phyloP scores from a whole-genome alignment of 2,888 invertebrate genomes.

The Crocallis elinguaria region DNA sequence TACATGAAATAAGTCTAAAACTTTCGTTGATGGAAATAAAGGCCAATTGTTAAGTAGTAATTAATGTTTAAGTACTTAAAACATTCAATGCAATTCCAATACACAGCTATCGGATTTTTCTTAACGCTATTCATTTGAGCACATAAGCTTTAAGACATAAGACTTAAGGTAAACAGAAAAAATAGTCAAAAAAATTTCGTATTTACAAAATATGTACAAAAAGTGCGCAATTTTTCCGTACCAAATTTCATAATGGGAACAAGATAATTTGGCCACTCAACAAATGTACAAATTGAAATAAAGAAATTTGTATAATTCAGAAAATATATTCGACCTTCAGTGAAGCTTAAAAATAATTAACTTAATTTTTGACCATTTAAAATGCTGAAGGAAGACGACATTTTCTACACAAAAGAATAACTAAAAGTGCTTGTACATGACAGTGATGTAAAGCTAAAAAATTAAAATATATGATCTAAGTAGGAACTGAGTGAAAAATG shows the following conservation, averaged over 20 bases:
- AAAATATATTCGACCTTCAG: conserved; percentile 64
- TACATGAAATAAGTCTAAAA: conserved; percentile 77
- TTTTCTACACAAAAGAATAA: conserved; percentile 55
- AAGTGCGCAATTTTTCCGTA: conserved; percentile 60
- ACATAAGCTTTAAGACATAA: conserved; percentile 70
- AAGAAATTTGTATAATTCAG: conserved; percentile 41
- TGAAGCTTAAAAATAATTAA: conserved; percentile 50
- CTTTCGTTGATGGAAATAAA: conserved; percentile 44
- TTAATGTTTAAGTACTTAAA: conserved; percentile 35
- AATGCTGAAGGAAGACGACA: conserved; percentile 65
- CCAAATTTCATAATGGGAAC: conserved; percentile 50
- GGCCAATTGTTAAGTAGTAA: conserved; percentile 52
- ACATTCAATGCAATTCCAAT: conserved; percentile 37
- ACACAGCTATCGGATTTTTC: conserved; percentile 26
- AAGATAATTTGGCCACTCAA: conserved; percentile 78
- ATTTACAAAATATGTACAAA: conserved; percentile 83
- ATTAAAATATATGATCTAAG: conserved; percentile 73
- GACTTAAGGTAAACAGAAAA: conserved; percentile 66
- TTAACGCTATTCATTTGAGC: conserved; percentile 73
- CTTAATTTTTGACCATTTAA: conserved; percentile 46
- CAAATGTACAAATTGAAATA: conserved; percentile 54
- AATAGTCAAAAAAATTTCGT: conserved; percentile 67
- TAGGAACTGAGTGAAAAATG: conserved; percentile 81
- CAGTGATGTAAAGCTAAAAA: conserved; percentile 65
- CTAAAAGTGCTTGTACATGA: conserved; percentile 43